These are phyloP conservation scores for Cosmia pyralina DNA, from an alignment of 2,888 invertebrate genomes.

Conservation along the genomic window DNA sequence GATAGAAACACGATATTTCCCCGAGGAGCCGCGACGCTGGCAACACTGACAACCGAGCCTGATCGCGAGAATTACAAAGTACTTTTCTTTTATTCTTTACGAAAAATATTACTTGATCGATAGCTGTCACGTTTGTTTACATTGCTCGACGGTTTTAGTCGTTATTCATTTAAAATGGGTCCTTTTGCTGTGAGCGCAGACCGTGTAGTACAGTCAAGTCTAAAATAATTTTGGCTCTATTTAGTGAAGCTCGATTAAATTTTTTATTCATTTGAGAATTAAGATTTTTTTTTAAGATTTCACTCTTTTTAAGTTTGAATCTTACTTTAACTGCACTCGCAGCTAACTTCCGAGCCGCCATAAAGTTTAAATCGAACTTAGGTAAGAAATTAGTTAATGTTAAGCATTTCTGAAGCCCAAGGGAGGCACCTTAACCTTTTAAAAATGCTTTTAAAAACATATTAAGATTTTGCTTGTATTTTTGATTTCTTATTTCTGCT, in stretches of 20 bases:
- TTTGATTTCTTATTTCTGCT: background rate
- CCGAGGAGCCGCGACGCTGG: constrained; percentile 37
- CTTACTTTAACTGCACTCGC: no score
- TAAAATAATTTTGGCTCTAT: no score
- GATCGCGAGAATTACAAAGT: constrained; percentile 51
- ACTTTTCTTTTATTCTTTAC: constrained; percentile 43
- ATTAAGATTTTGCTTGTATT: background rate
- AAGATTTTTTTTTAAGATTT: no score
- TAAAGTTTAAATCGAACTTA: no score
- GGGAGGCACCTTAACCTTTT: background rate
- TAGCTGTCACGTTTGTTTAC: constrained; percentile 31
- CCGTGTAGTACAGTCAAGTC: no score
- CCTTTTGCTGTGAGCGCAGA: no score
- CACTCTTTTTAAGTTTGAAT: no score
- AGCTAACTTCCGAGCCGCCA: no score
- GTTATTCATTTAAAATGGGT: constrained; percentile 11
- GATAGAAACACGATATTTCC: constrained; percentile 59
- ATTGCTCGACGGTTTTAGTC: background rate
- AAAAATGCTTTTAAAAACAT: no score
- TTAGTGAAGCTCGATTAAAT: no score
- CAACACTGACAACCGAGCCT: constrained; percentile 33
- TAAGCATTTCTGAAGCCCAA: constrained; percentile 3
- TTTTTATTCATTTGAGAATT: background rate
- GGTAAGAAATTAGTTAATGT: constrained; percentile 11
- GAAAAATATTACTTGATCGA: constrained; percentile 53